A percentile compares a stretch with the other conserved stretches of the same genome.
Conservation (phyloP, 2,888 invertebrate genomes). For the Caenorhabditis japonica region DNA sequence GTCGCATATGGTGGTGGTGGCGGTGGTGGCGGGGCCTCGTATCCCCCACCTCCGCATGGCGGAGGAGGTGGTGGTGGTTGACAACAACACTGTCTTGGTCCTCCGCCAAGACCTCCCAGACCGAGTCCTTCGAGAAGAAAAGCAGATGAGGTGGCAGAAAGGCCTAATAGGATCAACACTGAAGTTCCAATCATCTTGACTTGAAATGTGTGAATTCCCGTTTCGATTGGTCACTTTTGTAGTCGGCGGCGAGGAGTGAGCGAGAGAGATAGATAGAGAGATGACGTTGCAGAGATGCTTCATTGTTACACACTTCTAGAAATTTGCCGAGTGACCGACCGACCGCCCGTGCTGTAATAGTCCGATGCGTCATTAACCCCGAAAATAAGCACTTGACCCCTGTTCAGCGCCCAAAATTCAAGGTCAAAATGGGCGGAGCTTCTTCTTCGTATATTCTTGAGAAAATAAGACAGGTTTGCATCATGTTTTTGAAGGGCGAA, state of each 20-base stretch:
- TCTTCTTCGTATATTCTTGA: neutral
- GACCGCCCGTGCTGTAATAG: conserved; percentile 47
- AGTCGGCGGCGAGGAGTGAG: conserved; percentile 3
- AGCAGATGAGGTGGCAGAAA: conserved; percentile 33
- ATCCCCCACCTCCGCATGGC: conserved; percentile 49
- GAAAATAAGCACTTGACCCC: conserved; percentile 40
- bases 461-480: no score
- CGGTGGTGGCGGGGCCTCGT: conserved; percentile 43
- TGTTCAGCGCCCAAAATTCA: conserved; percentile 32
- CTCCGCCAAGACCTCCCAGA: conserved; percentile 30
- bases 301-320: conserved; percentile 44
- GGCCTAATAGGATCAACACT: conserved; percentile 21
- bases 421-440: conserved; percentile 20
- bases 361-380: conserved; percentile 24
- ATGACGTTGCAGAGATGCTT: conserved; percentile 34
- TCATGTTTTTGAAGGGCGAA: conserved; percentile 13
- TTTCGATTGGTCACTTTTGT: conserved; percentile 39
- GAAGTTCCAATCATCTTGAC: conserved; percentile 30
- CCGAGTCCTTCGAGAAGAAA: conserved; percentile 54
- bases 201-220: conserved; percentile 30
- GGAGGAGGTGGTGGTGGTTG: conserved; percentile 53
- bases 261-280: neutral
- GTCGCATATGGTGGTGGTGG: conserved; percentile 28
- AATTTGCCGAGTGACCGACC: conserved; percentile 30
- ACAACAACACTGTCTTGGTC: conserved; percentile 44